Conservation (phyloP, 2,888 invertebrate genomes). For the Drosophila antonietae region DNA sequence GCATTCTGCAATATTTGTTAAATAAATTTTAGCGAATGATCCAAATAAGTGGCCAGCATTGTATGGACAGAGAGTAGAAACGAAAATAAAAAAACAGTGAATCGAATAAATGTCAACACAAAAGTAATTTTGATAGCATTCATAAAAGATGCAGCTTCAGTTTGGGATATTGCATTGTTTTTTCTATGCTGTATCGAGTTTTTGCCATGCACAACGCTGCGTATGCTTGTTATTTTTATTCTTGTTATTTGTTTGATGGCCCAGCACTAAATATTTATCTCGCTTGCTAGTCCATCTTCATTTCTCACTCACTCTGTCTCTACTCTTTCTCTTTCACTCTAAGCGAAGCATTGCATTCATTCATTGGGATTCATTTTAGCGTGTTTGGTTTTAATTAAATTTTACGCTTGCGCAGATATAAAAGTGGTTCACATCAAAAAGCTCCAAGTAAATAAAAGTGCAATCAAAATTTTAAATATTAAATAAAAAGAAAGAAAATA, state of each 20-base stretch:
- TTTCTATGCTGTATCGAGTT: background rate
- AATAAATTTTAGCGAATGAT: background rate
- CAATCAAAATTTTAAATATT: conserved; percentile 37
- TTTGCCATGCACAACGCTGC: conserved; percentile 34
- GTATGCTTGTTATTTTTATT: conserved; percentile 42
- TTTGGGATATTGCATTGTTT: conserved; percentile 26
- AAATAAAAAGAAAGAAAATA: conserved; percentile 15
- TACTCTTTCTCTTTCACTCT: background rate
- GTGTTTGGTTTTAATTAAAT: conserved; percentile 57
- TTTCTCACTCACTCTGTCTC: background rate
- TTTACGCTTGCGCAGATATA: conserved; percentile 39
- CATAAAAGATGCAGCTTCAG: conserved; percentile 34
- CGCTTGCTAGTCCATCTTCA: background rate
- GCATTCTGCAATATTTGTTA: background rate
- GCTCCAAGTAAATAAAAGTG: conserved; percentile 46
- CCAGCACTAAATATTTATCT: background rate
- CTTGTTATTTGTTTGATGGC: conserved; percentile 27
- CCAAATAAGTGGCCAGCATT: conserved; percentile 9
- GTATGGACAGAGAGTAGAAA: background rate
- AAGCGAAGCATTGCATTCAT: conserved; percentile 25
- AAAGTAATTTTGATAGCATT: conserved; percentile 37
- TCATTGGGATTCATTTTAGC: conserved; percentile 26
- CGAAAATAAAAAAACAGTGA: background rate
- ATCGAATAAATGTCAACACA: conserved; percentile 12
- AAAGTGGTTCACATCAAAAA: conserved; percentile 34